Evolutionary conservation across 2,113 vertebrate species (phyloP).

Genomic region (Clarias batrachus): DNA sequence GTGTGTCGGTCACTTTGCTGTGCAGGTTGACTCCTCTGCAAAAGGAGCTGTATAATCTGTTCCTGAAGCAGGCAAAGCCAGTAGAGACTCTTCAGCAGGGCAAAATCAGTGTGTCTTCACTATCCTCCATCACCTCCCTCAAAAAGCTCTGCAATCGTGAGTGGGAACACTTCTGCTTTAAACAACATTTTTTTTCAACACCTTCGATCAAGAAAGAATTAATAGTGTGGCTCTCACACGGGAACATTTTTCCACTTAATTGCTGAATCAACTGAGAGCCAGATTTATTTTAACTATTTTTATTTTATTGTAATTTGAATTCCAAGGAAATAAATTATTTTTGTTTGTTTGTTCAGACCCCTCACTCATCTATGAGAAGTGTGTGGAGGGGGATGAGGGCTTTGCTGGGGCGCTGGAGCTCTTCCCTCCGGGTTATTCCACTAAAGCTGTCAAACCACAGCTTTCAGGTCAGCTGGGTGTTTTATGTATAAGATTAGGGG

Average conservation of each 20-base stretch:
- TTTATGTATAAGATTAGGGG: not conserved
- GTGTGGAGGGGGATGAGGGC: conserved; percentile 86
- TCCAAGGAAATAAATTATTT: not conserved
- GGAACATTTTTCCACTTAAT: not conserved
- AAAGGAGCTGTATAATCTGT: conserved; percentile 84
- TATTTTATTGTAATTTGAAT: not conserved
- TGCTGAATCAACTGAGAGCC: not conserved
- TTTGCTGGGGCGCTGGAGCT: conserved; percentile 84
- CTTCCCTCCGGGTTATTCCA: conserved; percentile 84
- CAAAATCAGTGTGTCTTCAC: conserved; percentile 88
- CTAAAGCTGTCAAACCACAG: conserved; percentile 87
- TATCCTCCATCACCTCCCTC: conserved; percentile 94
- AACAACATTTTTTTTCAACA: not conserved
- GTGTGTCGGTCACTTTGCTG: conserved; percentile 40
- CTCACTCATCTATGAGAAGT: conserved; percentile 90
- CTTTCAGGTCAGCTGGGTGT: conserved; percentile 82
- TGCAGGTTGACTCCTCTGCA: conserved; percentile 87
- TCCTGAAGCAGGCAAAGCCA: conserved; percentile 88
- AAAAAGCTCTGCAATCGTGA: conserved; percentile 98
- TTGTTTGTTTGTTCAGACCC: conserved; percentile 75
- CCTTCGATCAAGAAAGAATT: not conserved
- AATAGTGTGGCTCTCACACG: too few species aligned
- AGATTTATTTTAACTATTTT: not conserved
- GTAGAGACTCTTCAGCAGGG: conserved; percentile 80
- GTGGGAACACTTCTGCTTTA: conserved; percentile 56